Evolutionary conservation across 2,113 vertebrate species (phyloP), one percentile per base, ranked within the genome.

Genomic region (Equus quagga): DNA sequence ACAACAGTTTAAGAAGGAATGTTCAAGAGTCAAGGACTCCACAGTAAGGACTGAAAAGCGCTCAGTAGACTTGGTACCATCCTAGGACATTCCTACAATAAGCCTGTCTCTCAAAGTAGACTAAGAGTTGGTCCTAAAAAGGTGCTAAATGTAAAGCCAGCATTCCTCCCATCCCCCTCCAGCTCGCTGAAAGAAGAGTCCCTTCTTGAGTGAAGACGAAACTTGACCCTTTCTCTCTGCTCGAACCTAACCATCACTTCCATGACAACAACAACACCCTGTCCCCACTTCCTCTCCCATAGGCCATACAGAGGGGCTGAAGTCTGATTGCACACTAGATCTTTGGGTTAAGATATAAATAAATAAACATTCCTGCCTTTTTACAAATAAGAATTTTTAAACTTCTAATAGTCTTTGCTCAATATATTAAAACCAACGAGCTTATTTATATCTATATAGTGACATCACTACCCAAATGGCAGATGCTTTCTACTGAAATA

Each of bases 331-430:
- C 10, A 44, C 33, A 12, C 72, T 86, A 62, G 23, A 72, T 26
- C 12, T 14, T 12, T 72, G 89, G 26, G 60, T 46, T 81, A 69
- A 65, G 72, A 62, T 58, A 70, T 46, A 70, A 67, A 80, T 19
- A 91, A 89, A 60, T 56, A 46, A 33, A 54, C 11, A 21, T 51
- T 73, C 80, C 62, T 78, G 6, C 12, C 88, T 89, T 91, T 94
- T 89, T 82, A 62, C 65, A 89, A 69, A 82, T 80, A 65, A 91
- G 92, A 90, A 80, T 54, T 92, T 36, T 54, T 60, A 73, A 95
- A 90, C 6, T 67, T 6, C 23, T 89, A 75, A 84, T 36, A 91
- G 41, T 8, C 13, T 80, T 44, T 6, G 41, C 17, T 91, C 56
- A 87, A 28, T 36, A 33, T 72, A 89, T 72, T 58, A 94, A 54